These are phyloP conservation scores for Copidosoma aretas DNA, from an alignment of 2,888 invertebrate genomes.

Conservation along the genomic window DNA sequence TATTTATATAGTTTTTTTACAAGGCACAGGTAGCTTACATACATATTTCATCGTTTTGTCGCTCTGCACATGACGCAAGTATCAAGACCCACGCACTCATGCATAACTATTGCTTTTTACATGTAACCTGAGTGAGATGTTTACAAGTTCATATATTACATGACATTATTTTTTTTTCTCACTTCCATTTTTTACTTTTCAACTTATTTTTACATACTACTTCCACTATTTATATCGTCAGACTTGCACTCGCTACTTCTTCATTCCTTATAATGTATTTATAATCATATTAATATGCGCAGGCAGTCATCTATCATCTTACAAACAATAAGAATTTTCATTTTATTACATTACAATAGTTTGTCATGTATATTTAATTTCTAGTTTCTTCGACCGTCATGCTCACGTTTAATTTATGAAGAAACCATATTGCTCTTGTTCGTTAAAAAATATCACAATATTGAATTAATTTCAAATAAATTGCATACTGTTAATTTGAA, in stretches of 20 bases:
- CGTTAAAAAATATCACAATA: too few species aligned
- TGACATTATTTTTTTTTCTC: slow-evolving; percentile 42
- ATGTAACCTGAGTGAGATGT: slow-evolving; percentile 50
- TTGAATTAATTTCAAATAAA: too few species aligned
- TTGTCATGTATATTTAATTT: slow-evolving; percentile 6
- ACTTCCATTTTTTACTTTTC: background rate
- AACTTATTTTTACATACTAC: slow-evolving; percentile 3
- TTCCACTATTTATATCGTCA: background rate
- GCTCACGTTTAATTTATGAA: slow-evolving; percentile 4
- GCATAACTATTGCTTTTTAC: slow-evolving; percentile 56
- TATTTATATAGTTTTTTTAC: slow-evolving; percentile 57
- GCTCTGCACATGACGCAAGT: slow-evolving; percentile 46
- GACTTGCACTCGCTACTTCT: slow-evolving; percentile 16
- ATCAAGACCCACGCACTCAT: slow-evolving; percentile 34
- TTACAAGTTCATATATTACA: too few species aligned
- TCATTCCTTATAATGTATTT: slow-evolving; percentile 7
- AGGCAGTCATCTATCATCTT: slow-evolving; percentile 34
- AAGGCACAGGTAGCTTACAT: slow-evolving; percentile 63
- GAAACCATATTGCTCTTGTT: too few species aligned
- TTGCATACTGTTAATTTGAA: too few species aligned
- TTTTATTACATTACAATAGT: slow-evolving; percentile 33
- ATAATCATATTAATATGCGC: slow-evolving; percentile 28
- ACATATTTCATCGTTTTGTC: slow-evolving; percentile 49
- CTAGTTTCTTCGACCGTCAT: slow-evolving; percentile 13
- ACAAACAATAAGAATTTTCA: slow-evolving; percentile 32